phyloP scores from a whole-genome alignment of 2,797 vertebrate species.

The Parauchenoglanis punctatus region DNA sequence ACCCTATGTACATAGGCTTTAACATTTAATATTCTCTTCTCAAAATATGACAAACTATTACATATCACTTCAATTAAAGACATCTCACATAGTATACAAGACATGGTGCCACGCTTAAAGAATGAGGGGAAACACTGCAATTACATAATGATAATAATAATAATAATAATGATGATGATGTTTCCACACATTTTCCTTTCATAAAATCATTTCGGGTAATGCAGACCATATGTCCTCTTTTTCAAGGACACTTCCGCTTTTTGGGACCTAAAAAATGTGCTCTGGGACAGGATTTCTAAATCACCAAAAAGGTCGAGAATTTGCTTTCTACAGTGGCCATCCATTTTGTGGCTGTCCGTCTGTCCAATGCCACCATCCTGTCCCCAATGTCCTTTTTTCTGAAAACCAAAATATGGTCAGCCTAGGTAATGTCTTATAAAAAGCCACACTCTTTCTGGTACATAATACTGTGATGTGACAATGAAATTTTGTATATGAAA shows the following conservation, averaged over 20 bases:
- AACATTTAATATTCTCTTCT: background rate
- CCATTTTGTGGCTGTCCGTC: too few relatives aligned
- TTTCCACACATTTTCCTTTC: background rate
- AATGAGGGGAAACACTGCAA: background rate
- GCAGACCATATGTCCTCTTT: too few relatives aligned
- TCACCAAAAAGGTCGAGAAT: too few relatives aligned
- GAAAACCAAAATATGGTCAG: too few relatives aligned
- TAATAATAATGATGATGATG: background rate
- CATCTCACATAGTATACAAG: background rate
- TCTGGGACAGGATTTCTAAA: too few relatives aligned
- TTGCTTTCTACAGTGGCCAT: too few relatives aligned
- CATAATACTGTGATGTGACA: background rate
- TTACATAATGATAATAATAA: background rate
- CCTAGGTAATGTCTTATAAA: background rate
- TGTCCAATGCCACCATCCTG: too few relatives aligned
- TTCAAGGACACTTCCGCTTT: too few relatives aligned
- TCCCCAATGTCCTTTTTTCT: too few relatives aligned
- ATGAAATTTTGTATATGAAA: background rate
- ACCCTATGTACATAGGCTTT: background rate
- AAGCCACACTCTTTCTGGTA: background rate
- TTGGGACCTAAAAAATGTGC: too few relatives aligned
- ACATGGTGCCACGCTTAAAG: background rate
- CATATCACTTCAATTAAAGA: background rate
- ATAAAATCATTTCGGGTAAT: background rate
- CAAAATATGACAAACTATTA: background rate